Conservation (phyloP, 2,113 vertebrate genomes). For the Paratilapia polleni region DNA sequence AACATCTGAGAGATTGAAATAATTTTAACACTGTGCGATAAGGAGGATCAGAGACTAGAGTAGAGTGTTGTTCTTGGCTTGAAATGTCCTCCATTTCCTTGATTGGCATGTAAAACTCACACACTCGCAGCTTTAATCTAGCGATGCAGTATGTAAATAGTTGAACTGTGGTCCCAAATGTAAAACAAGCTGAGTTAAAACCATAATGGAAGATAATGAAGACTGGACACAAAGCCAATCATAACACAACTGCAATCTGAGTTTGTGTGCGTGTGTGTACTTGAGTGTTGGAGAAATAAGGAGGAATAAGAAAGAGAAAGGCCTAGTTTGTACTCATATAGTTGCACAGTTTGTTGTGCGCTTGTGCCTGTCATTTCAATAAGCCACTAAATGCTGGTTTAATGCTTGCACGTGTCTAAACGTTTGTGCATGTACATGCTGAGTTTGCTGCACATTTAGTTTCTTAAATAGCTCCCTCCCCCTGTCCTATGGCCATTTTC, state of each 20-base stretch:
- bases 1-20: conserved; percentile 43
- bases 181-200: conserved; percentile 75
- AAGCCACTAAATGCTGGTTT: background rate
- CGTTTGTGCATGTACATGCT: background rate
- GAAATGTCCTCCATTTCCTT: conserved; percentile 41
- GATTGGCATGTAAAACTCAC: conserved; percentile 23
- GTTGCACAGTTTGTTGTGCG: background rate
- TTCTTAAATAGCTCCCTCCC: conserved; percentile 16
- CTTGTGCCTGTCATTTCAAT: background rate
- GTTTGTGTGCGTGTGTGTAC: background rate
- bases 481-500: conserved; percentile 24
- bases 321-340: background rate
- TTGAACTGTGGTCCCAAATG: conserved; percentile 63
- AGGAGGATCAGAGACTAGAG: conserved; percentile 62
- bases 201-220: conserved; percentile 77
- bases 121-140: conserved; percentile 63
- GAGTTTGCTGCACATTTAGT: background rate
- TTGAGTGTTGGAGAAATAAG: background rate
- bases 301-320: background rate
- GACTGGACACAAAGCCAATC: conserved; percentile 65
- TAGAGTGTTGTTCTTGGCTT: conserved; percentile 75
- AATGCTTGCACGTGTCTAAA: background rate
- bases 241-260: conserved; percentile 63
- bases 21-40: conserved; percentile 53
- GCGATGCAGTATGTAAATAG: conserved; percentile 50